A percentile compares a stretch with the other conserved stretches of the same genome.
These are phyloP conservation scores for Calidris pugnax DNA, from an alignment of 2,113 vertebrate species.

Conservation along the genomic window DNA sequence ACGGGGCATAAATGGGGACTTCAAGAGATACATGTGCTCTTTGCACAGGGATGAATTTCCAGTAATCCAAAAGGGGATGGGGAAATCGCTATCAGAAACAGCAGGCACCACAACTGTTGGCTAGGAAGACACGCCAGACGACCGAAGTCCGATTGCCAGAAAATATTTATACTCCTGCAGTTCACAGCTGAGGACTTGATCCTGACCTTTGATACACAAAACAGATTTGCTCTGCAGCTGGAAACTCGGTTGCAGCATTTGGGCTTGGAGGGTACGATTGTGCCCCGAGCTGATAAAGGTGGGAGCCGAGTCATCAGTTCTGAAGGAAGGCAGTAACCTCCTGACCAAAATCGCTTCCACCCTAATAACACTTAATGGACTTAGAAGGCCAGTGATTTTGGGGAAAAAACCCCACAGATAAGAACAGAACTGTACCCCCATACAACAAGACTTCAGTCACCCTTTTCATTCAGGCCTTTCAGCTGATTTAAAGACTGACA, in stretches of 20 bases:
- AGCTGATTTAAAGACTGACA: not conserved
- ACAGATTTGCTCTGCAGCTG: constrained; percentile 11
- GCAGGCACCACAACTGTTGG: not conserved
- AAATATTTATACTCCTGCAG: constrained; percentile 28
- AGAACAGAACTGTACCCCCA: not conserved
- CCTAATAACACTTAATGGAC: not conserved
- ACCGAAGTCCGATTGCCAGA: constrained; percentile 4
- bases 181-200: constrained; percentile 36
- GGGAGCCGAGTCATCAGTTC: not conserved
- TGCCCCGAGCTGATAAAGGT: not conserved
- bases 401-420: not conserved
- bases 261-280: not conserved
- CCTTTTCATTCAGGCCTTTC: not conserved
- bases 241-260: not conserved
- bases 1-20: not conserved
- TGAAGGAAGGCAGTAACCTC: not conserved
- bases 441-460: not conserved
- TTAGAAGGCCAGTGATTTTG: not conserved
- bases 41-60: not conserved
- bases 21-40: not conserved
- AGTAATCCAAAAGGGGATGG: constrained; percentile 7
- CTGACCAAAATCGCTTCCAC: not conserved
- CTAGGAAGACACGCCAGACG: constrained; percentile 1
- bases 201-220: constrained; percentile 25
- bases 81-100: not conserved